These are phyloP conservation scores for Dipodomys stephensi DNA, from an alignment of 2,113 vertebrate genomes.

Conservation along the genomic window DNA sequence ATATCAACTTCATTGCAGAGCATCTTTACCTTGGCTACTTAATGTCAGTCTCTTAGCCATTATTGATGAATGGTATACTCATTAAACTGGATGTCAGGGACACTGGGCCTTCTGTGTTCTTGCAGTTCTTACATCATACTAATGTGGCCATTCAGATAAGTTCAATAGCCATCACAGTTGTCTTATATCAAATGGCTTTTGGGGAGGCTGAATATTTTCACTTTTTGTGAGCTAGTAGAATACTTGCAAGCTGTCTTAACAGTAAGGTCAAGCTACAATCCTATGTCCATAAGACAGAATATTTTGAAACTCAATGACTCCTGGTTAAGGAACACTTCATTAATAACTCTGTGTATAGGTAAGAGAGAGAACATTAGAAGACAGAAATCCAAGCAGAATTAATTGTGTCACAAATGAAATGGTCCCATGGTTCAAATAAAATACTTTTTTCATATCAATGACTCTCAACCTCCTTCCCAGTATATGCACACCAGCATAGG, in stretches of 20 bases:
- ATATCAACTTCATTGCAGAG: constrained; percentile 38
- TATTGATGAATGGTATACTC: constrained; percentile 34
- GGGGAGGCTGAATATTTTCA: background rate
- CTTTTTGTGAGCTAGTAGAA: background rate
- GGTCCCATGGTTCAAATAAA: background rate
- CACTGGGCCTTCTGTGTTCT: constrained; percentile 21
- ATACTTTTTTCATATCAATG: background rate
- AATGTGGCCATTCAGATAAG: background rate
- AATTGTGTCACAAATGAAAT: background rate
- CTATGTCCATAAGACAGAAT: constrained; percentile 33
- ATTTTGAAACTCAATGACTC: constrained; percentile 2
- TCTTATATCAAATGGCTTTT: constrained; percentile 5
- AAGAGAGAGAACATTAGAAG: background rate
- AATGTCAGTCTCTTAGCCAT: constrained; percentile 26
- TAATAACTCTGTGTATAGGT: constrained; percentile 9
- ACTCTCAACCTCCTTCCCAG: background rate
- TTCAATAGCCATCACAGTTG: constrained; percentile 30
- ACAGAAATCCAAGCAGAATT: constrained; percentile 1
- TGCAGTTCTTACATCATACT: background rate
- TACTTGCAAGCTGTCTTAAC: constrained; percentile 50
- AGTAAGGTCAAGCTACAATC: constrained; percentile 31
- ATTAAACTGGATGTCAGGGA: constrained; percentile 32
- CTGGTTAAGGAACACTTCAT: background rate
- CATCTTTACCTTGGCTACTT: constrained; percentile 50
- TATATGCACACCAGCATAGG: background rate